phyloP scores from a whole-genome alignment of 30 jellyfish, hydroid and myxozoan genomes.

The Morbakka virulenta region DNA sequence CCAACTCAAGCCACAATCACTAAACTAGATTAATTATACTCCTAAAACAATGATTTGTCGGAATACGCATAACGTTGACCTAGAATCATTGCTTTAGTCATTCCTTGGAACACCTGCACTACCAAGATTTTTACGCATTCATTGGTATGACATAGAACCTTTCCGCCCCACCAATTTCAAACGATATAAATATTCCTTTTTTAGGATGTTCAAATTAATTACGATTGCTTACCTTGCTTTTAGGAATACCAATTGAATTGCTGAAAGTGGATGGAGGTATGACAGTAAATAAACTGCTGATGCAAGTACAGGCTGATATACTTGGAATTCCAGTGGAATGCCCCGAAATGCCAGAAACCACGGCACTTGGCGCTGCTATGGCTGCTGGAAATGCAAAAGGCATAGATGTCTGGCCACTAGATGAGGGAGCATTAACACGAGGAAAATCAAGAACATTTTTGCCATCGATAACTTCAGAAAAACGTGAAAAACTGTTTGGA shows the following conservation, averaged over 20 bases:
- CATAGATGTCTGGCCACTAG: slow-evolving; percentile 59
- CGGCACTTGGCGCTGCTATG: slow-evolving; percentile 93
- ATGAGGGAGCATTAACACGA: not conserved
- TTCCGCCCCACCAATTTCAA: too few species aligned
- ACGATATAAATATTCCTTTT: too few species aligned
- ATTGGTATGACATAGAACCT: too few species aligned
- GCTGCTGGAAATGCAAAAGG: slow-evolving; percentile 91
- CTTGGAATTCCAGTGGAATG: slow-evolving; percentile 73
- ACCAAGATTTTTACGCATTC: too few species aligned
- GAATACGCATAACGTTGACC: too few species aligned
- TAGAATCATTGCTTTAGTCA: too few species aligned
- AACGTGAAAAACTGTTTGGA: slow-evolving; percentile 51
- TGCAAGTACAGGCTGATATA: slow-evolving; percentile 84
- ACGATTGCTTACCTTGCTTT: too few species aligned
- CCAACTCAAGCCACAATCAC: too few species aligned
- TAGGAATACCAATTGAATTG: slow-evolving; percentile 72
- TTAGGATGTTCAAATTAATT: too few species aligned
- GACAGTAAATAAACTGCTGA: slow-evolving; percentile 72
- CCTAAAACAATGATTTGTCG: too few species aligned
- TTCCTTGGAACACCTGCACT: too few species aligned
- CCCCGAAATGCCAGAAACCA: slow-evolving; percentile 87
- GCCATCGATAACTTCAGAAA: slow-evolving; percentile 5
- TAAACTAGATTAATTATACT: too few species aligned
- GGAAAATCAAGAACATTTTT: slow-evolving; percentile 4
- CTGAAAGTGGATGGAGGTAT: slow-evolving; percentile 89